Base-by-base conservation (phyloP, 2,888 invertebrate genomes). In the Conops quadrifasciatus region DNA sequence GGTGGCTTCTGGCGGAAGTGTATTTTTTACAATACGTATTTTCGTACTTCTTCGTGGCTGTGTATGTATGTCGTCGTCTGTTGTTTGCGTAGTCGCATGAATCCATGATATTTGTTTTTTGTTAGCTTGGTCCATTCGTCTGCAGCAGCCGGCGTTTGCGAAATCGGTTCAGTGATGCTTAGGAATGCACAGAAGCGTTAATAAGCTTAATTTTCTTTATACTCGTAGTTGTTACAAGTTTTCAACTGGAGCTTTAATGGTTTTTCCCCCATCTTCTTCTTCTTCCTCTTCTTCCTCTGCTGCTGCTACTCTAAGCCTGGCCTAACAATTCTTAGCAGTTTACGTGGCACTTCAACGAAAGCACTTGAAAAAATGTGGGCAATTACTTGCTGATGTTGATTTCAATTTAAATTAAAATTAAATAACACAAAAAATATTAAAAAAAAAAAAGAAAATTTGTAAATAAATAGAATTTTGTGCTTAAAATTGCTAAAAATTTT, bases 311-410 rank as follows among this genome's bases (percentile, higher is more conserved):
- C 11, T 11, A 30, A 30, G 30, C n/a, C 24, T 60, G 60, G 43
- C 47, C 26, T 59, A 60, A n/a, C 5, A 70, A 26, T 7, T 65
- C 51, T 7, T 9, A 51, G 69, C 26, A 13, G 21, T 15, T 11
- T n/a, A 49, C 47, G 36, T 45, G 58, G 62, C 66, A 49, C 56
- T 67, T 56, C 62, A 69, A 58, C 56, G 51, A 69, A 62, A 58
- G 53, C 51, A 66, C 51, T 21, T 36, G 16, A 66, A 36, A 36
- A n/a, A n/a, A 30, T 30, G 16, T 24, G 16, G 49, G 24, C 16
- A 60, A 66, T 53, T 19, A 56, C n/a, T 53, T 36, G 56, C 19
- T 19, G 11, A 28, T 68, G 64, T 45, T 36, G 36, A 36, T 36
- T 36, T 36, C 5, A 36, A 36, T 36, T 36, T 9, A 36, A 7